Evolutionary conservation across 1,140 invertebrate genomes (phyloP).

Genomic region (Dermatophagoides farinae): DNA sequence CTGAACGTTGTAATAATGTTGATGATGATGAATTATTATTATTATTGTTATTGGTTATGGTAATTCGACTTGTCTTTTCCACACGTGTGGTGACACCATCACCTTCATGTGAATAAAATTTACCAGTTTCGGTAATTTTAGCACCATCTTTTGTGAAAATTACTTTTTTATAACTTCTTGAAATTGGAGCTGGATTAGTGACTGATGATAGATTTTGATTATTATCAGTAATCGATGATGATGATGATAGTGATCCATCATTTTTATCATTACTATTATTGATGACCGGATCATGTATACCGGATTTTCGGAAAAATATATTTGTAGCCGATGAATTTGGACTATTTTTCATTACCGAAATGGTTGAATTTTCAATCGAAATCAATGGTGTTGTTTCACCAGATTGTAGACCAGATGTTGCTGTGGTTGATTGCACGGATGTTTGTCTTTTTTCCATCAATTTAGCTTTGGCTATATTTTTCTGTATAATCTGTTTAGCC

Average conservation of each 20-base stretch:
- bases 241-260: too few species aligned
- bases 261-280: too few species aligned
- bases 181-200: slow-evolving; percentile 16
- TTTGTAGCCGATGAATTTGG: too few species aligned
- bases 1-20: slow-evolving; percentile 12
- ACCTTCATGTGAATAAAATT: slow-evolving; percentile 19
- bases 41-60: slow-evolving; percentile 10
- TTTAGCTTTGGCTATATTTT: slow-evolving; percentile 19
- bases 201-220: neutral
- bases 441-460: slow-evolving; percentile 12
- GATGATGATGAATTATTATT: neutral
- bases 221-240: too few species aligned
- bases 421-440: neutral
- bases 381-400: slow-evolving; percentile 2
- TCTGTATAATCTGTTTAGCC: slow-evolving; percentile 19
- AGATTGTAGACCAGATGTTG: neutral
- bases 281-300: too few species aligned
- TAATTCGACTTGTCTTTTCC: slow-evolving; percentile 21
- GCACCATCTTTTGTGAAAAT: slow-evolving; percentile 22
- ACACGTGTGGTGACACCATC: slow-evolving; percentile 20
- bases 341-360: neutral
- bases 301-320: too few species aligned
- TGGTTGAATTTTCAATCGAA: neutral
- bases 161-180: slow-evolving; percentile 21
- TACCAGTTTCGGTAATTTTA: slow-evolving; percentile 21